These are phyloP conservation scores for Aphidius colemani DNA, from an alignment of 2,888 invertebrate species.

Conservation along the genomic window DNA sequence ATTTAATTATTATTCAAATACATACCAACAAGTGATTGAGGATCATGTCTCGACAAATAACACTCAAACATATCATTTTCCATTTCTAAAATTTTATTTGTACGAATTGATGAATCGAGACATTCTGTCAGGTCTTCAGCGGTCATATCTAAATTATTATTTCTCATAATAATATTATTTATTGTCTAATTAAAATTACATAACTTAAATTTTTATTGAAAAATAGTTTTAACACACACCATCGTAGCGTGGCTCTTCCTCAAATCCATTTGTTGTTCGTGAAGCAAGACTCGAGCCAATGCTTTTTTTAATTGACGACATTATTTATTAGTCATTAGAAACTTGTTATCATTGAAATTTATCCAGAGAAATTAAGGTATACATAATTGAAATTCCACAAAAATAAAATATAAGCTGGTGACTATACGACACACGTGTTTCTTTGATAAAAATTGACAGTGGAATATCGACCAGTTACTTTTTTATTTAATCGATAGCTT, in stretches of 20 bases:
- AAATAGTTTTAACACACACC: conserved; percentile 27
- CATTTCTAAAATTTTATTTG: conserved; percentile 52
- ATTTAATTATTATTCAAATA: conserved; percentile 23
- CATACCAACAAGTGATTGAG: conserved; percentile 61
- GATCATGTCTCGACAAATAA: conserved; percentile 61
- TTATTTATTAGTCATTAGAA: conserved; percentile 3
- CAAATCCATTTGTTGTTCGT: conserved; percentile 26
- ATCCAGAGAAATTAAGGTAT: neutral
- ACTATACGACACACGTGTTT: too few relatives aligned
- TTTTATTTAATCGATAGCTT: conserved; percentile 9
- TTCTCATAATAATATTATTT: neutral
- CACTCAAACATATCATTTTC: conserved; percentile 65
- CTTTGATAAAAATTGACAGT: neutral
- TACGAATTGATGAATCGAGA: conserved; percentile 38
- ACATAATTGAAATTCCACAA: too few relatives aligned
- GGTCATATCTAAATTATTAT: conserved; percentile 40
- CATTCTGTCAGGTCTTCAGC: conserved; percentile 41
- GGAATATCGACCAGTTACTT: neutral
- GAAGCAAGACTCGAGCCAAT: conserved; percentile 35
- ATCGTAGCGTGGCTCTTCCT: conserved; percentile 38
- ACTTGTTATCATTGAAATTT: neutral
- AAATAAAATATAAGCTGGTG: too few relatives aligned
- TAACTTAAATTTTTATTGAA: conserved; percentile 3
- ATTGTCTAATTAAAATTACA: neutral
- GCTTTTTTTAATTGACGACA: conserved; percentile 35